phyloP scores from a whole-genome alignment of 2,888 invertebrate species.

The Psylliodes chrysocephalus region DNA sequence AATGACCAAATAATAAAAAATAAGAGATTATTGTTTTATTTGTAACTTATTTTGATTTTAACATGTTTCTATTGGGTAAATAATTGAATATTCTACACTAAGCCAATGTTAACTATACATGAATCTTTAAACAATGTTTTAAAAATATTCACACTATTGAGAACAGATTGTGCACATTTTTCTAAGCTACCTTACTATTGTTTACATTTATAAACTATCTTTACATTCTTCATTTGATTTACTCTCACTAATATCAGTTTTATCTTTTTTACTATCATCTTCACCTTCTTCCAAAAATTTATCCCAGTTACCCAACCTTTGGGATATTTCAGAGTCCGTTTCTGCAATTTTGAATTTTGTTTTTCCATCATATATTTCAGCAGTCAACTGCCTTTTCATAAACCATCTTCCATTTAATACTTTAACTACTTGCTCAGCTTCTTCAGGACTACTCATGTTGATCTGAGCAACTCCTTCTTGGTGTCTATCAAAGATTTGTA shows the following conservation, averaged over 20 bases:
- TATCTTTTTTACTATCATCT: constrained; percentile 18
- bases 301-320: constrained; percentile 88
- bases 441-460: constrained; percentile 88
- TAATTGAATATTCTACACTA: too few species aligned
- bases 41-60: too few species aligned
- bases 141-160: too few species aligned
- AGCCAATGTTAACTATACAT: too few species aligned
- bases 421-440: constrained; percentile 89
- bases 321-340: constrained; percentile 86
- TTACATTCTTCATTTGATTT: constrained; percentile 18
- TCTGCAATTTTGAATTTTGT: constrained; percentile 88
- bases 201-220: constrained; percentile 1
- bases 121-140: too few species aligned
- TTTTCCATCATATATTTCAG: constrained; percentile 94
- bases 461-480: constrained; percentile 95
- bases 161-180: too few species aligned
- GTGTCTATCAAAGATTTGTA: constrained; percentile 91
- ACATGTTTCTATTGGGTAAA: too few species aligned
- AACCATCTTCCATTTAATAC: constrained; percentile 92
- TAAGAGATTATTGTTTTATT: too few species aligned
- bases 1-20: too few species aligned
- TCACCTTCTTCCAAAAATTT: constrained; percentile 77
- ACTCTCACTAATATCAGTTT: constrained; percentile 4
- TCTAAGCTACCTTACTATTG: background rate
- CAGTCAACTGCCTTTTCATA: constrained; percentile 84